These are phyloP conservation scores for Coenobita brevimanus DNA, from an alignment of 1,140 invertebrate genomes.

Conservation along the genomic window DNA sequence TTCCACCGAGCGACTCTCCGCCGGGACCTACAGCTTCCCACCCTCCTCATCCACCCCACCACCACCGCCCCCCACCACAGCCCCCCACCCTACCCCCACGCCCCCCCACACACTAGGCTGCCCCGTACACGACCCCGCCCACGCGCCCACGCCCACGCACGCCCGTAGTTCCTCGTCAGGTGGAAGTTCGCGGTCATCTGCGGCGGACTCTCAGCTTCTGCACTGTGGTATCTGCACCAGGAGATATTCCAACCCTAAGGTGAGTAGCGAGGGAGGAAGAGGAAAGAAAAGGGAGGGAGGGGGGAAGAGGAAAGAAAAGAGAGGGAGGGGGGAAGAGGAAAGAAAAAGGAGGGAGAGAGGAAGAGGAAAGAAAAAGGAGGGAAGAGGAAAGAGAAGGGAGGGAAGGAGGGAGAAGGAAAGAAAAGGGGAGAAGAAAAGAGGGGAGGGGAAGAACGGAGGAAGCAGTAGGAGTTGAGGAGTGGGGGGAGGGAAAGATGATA, in stretches of 20 bases:
- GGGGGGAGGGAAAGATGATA: too few relatives aligned
- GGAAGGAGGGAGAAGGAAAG: not conserved
- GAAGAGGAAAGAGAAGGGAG: not conserved
- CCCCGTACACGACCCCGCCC: not conserved
- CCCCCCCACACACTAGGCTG: not conserved
- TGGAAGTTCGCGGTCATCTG: conserved; percentile 43
- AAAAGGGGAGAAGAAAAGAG: not conserved
- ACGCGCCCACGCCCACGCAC: conserved; percentile 23
- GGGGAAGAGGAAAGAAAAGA: not conserved
- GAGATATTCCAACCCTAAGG: conserved; percentile 66
- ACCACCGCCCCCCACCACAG: conserved; percentile 9
- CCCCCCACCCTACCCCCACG: conserved; percentile 37
- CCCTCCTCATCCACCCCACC: not conserved
- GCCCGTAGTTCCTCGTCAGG: conserved; percentile 19
- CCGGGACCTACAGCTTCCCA: not conserved
- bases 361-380: not conserved
- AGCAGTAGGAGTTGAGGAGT: not conserved
- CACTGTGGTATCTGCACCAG: conserved; percentile 65
- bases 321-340: not conserved
- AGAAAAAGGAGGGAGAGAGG: not conserved
- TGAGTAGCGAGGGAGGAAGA: not conserved
- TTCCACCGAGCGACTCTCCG: not conserved
- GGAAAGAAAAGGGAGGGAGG: not conserved
- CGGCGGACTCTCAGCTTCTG: conserved; percentile 52
- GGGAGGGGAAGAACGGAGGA: not conserved